These are phyloP conservation scores for Fregata magnificens DNA, from an alignment of 2,113 vertebrate species.

Conservation along the genomic window DNA sequence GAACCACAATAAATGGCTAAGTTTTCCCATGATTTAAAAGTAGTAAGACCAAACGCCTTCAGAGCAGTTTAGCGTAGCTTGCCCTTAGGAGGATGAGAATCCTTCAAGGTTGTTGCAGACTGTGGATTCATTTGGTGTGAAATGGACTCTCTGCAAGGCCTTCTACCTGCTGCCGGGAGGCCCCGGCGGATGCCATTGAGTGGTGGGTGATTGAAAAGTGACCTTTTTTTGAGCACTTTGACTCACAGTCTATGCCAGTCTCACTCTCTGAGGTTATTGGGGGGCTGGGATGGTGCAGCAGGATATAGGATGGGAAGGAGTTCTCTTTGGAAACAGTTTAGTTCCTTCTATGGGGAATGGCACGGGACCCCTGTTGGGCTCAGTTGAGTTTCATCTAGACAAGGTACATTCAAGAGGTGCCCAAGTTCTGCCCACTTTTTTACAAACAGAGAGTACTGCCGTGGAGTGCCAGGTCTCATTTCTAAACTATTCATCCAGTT, in stretches of 20 bases:
- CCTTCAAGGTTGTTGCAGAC: background rate
- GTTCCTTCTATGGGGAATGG: background rate
- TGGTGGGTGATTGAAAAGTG: background rate
- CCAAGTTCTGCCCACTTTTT: background rate
- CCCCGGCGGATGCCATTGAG: accelerated
- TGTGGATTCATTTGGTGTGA: background rate
- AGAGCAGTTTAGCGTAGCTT: background rate
- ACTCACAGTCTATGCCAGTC: background rate
- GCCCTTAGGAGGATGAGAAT: background rate
- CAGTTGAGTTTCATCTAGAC: background rate
- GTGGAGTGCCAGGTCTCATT: background rate
- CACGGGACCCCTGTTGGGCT: background rate
- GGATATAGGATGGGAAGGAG: background rate
- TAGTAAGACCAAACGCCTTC: background rate
- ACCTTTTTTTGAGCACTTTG: background rate
- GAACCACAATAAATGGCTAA: background rate
- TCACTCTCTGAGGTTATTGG: background rate
- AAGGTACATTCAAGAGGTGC: background rate
- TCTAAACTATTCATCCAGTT: background rate
- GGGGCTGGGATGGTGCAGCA: background rate
- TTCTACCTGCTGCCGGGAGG: background rate
- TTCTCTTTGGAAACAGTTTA: background rate
- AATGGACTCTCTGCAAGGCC: background rate
- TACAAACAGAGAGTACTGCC: background rate
- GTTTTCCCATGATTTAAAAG: background rate